Percentiles rank a stretch among this genome's conserved stretches.
Evolutionary conservation across 1,140 invertebrate species (phyloP).

Genomic region (Temnothorax nylanderi): DNA sequence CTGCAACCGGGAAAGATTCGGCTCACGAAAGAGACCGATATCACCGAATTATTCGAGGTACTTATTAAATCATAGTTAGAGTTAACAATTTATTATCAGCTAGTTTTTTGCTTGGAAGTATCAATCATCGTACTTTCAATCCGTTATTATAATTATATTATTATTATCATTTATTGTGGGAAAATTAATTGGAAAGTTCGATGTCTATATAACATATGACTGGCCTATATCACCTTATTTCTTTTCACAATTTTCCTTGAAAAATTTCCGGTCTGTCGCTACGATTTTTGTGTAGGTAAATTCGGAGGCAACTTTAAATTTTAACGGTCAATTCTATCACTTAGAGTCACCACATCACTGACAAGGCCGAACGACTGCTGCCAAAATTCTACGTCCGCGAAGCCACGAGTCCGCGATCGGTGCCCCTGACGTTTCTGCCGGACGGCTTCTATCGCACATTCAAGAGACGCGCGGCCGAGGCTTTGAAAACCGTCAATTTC

Average conservation of each 20-base stretch:
- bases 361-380: constrained; percentile 86
- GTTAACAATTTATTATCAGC: not conserved
- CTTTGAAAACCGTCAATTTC: constrained; percentile 85
- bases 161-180: not conserved
- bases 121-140: not conserved
- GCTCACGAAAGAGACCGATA: constrained; percentile 90
- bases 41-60: constrained; percentile 91
- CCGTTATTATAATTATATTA: not conserved
- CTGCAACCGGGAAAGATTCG: too few relatives aligned
- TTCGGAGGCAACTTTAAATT: not conserved
- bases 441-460: constrained; percentile 90
- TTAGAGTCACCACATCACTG: constrained; percentile 87
- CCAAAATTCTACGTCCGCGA: constrained; percentile 88
- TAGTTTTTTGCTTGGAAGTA: not conserved
- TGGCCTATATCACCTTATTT: not conserved
- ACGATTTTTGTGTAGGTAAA: not conserved
- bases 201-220: too few relatives aligned
- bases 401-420: constrained; percentile 86
- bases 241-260: not conserved
- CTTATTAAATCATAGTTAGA: not conserved
- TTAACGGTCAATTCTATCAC: not conserved
- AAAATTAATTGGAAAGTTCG: too few relatives aligned
- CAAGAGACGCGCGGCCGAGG: constrained; percentile 86
- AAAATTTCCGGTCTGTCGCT: not conserved
- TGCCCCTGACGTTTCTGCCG: constrained; percentile 89